Conservation (phyloP, 2,113 vertebrate genomes). For the Pteropus alecto region DNA sequence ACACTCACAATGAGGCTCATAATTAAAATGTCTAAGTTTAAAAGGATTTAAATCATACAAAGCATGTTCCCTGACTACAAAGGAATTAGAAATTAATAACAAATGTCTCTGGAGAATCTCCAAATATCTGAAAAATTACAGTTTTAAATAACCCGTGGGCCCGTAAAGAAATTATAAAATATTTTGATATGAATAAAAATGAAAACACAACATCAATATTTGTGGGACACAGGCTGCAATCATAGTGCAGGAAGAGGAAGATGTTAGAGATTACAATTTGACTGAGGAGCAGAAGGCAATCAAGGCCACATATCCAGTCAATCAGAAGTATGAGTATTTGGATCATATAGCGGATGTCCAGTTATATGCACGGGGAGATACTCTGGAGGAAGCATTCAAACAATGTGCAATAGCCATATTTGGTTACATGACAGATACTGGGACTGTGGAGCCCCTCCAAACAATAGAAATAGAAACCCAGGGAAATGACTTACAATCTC, state of each 20-base stretch:
- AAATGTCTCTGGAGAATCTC: background rate
- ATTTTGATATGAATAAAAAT: background rate
- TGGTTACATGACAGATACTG: constrained; percentile 97
- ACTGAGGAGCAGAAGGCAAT: no score
- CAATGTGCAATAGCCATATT: constrained; percentile 99
- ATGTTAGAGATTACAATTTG: no score
- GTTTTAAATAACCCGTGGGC: background rate
- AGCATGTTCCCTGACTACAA: background rate
- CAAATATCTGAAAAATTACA: background rate
- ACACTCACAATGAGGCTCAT: background rate
- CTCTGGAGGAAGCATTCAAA: constrained; percentile 96
- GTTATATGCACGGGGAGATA: constrained; percentile 96
- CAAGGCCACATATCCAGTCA: no score
- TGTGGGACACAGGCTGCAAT: background rate
- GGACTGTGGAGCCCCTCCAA: constrained; percentile 92
- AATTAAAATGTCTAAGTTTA: background rate
- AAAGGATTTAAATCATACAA: background rate
- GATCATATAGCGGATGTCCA: constrained; percentile 99
- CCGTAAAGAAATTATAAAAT: background rate
- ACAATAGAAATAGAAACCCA: constrained; percentile 91
- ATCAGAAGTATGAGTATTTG: constrained; percentile 78
- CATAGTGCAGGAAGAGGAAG: no score
- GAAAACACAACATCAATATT: background rate
- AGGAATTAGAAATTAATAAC: background rate
- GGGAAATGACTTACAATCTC: constrained; percentile 94